A percentile compares a stretch with the other conserved stretches of the same genome.
These are phyloP conservation scores for Coelopa pilipes DNA, from an alignment of 2,888 invertebrate species.

Conservation along the genomic window DNA sequence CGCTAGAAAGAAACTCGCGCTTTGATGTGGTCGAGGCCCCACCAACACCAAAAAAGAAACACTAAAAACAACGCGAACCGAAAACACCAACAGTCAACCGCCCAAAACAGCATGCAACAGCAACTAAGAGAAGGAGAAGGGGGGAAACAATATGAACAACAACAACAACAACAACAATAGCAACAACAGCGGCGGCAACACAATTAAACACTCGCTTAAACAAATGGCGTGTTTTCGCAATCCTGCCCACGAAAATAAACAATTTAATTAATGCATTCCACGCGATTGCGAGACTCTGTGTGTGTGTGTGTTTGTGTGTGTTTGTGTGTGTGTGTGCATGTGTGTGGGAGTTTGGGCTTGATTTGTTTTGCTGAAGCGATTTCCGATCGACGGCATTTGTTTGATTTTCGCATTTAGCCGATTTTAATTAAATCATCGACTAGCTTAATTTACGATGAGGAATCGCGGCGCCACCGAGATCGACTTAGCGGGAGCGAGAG, in stretches of 20 bases:
- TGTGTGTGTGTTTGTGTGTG: no score
- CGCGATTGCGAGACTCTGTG: neutral
- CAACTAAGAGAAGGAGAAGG: neutral
- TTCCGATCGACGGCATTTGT: no score
- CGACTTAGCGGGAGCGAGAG: no score
- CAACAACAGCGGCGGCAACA: slow-evolving; percentile 12
- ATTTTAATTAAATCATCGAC: slow-evolving; percentile 24
- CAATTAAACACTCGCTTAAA: slow-evolving; percentile 19
- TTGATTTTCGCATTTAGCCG: neutral
- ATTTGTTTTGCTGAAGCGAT: neutral
- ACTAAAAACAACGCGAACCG: neutral
- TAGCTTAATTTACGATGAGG: no score
- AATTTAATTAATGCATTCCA: slow-evolving; percentile 33
- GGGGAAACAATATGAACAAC: neutral
- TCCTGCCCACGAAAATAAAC: neutral
- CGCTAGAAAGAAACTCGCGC: neutral
- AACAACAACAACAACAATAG: no score
- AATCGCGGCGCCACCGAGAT: no score
- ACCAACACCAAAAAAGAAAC: neutral
- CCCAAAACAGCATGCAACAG: neutral
- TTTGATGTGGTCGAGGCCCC: slow-evolving; percentile 19
- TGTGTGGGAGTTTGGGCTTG: no score
- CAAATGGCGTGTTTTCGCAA: neutral
- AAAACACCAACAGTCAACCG: neutral
- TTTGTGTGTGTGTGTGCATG: no score